Conservation (phyloP, 2,113 vertebrate genomes). For the Bombycilla garrulus region DNA sequence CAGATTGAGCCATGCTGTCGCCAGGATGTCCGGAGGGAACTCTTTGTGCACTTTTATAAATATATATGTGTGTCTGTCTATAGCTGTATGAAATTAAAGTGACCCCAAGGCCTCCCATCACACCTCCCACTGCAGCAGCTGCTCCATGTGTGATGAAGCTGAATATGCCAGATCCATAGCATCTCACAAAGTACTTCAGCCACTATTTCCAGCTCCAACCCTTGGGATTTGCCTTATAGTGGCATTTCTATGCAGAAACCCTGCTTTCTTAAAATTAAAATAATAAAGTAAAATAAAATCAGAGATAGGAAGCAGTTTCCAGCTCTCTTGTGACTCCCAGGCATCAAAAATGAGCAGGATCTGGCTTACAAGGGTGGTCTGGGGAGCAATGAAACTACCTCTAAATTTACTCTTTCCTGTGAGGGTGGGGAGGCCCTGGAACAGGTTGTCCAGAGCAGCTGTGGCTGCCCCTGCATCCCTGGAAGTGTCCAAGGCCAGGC, state of each 20-base stretch:
- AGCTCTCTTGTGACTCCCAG: background rate
- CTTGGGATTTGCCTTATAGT: rapidly evolving
- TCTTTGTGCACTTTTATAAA: background rate
- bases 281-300: background rate
- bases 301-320: background rate
- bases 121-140: background rate
- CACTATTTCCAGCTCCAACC: background rate
- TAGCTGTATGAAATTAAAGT: background rate
- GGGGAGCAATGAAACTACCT: background rate
- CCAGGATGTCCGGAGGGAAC: background rate
- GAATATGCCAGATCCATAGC: rapidly evolving
- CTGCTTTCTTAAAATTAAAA: background rate
- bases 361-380: background rate
- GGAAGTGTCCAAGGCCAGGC: background rate
- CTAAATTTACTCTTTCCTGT: background rate
- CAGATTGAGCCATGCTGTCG: rapidly evolving
- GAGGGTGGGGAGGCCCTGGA: background rate
- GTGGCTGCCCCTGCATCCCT: background rate
- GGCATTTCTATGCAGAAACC: background rate
- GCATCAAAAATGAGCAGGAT: background rate
- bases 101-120: background rate
- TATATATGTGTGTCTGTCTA: background rate
- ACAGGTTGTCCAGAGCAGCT: background rate
- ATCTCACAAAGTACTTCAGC: background rate
- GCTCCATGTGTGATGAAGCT: background rate